These are phyloP conservation scores for Eueides isabella DNA, from an alignment of 1,140 invertebrate species.

Conservation along the genomic window DNA sequence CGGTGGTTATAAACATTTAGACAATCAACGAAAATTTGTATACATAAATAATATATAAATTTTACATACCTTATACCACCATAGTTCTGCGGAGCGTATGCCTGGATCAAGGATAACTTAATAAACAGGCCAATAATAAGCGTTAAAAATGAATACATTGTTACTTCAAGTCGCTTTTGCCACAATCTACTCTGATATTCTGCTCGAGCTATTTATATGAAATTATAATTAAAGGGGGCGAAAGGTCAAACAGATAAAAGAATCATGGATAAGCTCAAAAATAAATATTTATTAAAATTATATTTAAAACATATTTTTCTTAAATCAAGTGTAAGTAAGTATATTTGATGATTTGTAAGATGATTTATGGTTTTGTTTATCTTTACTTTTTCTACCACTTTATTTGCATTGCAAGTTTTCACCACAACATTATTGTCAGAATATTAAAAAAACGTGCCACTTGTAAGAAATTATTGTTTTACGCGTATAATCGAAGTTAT, in stretches of 20 bases:
- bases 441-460: not conserved
- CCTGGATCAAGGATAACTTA: not conserved
- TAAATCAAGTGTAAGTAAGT: too few species aligned
- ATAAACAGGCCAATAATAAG: not conserved
- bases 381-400: not conserved
- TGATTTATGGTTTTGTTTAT: too few species aligned
- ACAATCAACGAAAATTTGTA: too few species aligned
- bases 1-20: too few species aligned
- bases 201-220: not conserved
- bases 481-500: too few species aligned
- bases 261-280: not conserved
- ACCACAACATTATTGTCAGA: not conserved
- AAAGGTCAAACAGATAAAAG: slow-evolving; percentile 7
- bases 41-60: not conserved
- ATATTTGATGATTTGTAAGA: too few species aligned
- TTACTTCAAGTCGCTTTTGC: not conserved
- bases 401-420: not conserved
- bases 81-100: not conserved
- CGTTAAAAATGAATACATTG: not conserved
- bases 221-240: not conserved
- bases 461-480: too few species aligned
- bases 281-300: slow-evolving; percentile 3
- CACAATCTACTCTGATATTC: not conserved
- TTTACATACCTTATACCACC: not conserved
- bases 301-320: too few species aligned